Percentiles rank a stretch among this genome's conserved stretches.
Evolutionary conservation across 2,888 invertebrate genomes (phyloP).

Genomic region (Dryococelus australis): DNA sequence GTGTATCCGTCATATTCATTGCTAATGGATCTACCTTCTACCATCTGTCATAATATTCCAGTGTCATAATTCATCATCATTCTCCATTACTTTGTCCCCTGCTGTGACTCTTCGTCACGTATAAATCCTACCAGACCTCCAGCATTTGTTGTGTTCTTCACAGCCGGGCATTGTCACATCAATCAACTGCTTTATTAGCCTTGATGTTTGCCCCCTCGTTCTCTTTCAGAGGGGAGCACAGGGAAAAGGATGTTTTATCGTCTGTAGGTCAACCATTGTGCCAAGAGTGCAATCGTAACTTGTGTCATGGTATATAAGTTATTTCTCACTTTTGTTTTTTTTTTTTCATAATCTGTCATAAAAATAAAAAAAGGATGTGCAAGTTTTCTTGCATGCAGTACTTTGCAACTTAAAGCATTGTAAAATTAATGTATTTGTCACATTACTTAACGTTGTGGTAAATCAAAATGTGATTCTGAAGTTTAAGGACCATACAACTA

Average conservation of each 20-base stretch:
- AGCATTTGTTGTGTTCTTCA: neutral
- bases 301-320: too few relatives aligned
- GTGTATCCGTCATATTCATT: neutral
- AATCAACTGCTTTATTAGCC: slow-evolving; percentile 3
- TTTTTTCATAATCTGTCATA: too few relatives aligned
- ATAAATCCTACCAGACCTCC: neutral
- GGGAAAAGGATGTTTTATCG: neutral
- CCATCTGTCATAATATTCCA: neutral
- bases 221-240: neutral
- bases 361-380: too few relatives aligned
- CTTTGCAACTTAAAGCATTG: too few relatives aligned
- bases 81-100: neutral
- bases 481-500: too few relatives aligned
- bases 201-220: neutral
- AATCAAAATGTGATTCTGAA: too few relatives aligned
- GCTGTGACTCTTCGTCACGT: neutral
- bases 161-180: neutral
- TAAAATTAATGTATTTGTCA: too few relatives aligned
- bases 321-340: too few relatives aligned
- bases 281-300: neutral
- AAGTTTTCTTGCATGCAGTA: too few relatives aligned
- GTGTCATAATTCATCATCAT: neutral
- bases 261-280: neutral
- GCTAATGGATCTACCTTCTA: neutral
- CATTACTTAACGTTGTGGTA: too few relatives aligned